These are phyloP conservation scores for Philypnodon macrostomus DNA, from an alignment of 2,797 vertebrate species.

Conservation along the genomic window DNA sequence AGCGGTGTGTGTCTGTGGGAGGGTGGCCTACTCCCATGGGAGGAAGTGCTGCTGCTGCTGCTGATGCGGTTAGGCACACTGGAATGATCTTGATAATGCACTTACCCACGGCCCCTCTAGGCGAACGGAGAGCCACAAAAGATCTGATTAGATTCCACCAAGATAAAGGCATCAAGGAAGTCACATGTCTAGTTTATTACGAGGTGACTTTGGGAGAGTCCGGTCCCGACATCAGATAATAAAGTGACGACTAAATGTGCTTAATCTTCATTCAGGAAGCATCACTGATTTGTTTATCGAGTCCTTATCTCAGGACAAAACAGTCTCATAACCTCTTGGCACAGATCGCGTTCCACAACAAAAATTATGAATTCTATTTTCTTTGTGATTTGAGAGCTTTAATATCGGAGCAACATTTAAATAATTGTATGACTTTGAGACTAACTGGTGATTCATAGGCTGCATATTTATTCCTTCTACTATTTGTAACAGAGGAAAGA, in stretches of 20 bases:
- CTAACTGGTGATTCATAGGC: background rate
- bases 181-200: slow-evolving; percentile 60
- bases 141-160: slow-evolving; percentile 71
- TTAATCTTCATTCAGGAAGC: slow-evolving; percentile 42
- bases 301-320: slow-evolving; percentile 8
- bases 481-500: background rate
- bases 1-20: slow-evolving; percentile 19
- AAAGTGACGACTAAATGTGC: slow-evolving; percentile 38
- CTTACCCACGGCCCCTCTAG: slow-evolving; percentile 60
- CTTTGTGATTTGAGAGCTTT: slow-evolving; percentile 1
- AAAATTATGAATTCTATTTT: slow-evolving; percentile 5
- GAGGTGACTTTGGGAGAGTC: slow-evolving; percentile 49
- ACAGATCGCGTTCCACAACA: slow-evolving; percentile 6
- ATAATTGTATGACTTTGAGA: slow-evolving; percentile 5
- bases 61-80: slow-evolving; percentile 59
- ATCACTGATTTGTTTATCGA: slow-evolving; percentile 36
- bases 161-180: slow-evolving; percentile 65
- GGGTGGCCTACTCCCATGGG: slow-evolving; percentile 43
- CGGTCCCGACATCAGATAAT: slow-evolving; percentile 39
- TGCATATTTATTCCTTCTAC: slow-evolving; percentile 1
- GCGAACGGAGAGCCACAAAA: slow-evolving; percentile 38
- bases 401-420: background rate
- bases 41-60: slow-evolving; percentile 47
- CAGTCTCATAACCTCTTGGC: slow-evolving; percentile 1
- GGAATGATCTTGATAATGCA: slow-evolving; percentile 74